Evolutionary conservation across 1,140 invertebrate genomes (phyloP).

Genomic region (Panagrolaimus sp.): DNA sequence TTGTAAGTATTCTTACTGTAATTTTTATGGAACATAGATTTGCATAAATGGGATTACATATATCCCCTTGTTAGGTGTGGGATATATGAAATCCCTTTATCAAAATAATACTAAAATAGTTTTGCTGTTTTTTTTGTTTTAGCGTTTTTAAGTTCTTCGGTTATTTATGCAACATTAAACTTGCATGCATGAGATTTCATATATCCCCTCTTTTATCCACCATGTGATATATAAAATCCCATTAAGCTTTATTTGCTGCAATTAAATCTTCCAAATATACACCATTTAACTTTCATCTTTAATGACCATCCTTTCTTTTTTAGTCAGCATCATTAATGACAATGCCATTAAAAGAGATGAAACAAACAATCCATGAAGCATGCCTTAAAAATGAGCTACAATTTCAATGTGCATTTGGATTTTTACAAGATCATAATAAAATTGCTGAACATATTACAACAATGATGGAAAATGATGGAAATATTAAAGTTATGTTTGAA

Average conservation of each 20-base stretch:
- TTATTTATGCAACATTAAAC: too few species aligned
- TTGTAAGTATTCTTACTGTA: neutral
- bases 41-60: neutral
- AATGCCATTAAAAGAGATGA: neutral
- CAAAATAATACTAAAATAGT: too few species aligned
- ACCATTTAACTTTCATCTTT: neutral
- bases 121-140: too few species aligned
- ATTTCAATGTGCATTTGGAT: conserved; percentile 35
- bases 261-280: too few species aligned
- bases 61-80: neutral
- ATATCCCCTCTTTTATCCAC: too few species aligned
- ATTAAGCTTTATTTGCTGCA: neutral
- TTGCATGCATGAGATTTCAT: too few species aligned
- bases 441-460: conserved; percentile 26
- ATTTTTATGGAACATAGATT: neutral
- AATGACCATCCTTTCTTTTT: neutral
- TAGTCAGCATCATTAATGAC: neutral
- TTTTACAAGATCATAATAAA: conserved; percentile 19
- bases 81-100: neutral
- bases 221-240: neutral
- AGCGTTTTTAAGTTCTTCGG: too few species aligned
- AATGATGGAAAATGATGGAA: conserved; percentile 34
- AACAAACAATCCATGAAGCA: conserved; percentile 20
- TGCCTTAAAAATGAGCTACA: conserved; percentile 35
- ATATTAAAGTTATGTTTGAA: conserved; percentile 32